These are phyloP conservation scores for Micrastur ruficollis DNA, from an alignment of 2,797 vertebrate species.

Conservation along the genomic window DNA sequence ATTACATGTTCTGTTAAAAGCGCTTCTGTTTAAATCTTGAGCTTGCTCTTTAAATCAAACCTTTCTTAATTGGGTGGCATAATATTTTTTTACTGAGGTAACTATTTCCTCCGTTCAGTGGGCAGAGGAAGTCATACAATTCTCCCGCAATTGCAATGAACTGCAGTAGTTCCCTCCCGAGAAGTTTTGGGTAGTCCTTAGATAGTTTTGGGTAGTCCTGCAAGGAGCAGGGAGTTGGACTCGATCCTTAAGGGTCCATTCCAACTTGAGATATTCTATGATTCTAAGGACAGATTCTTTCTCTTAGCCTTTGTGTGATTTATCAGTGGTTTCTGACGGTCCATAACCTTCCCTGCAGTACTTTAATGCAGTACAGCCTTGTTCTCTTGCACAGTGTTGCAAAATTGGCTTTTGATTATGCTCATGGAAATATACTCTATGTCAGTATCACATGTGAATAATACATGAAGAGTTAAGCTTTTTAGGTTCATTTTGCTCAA, in stretches of 20 bases:
- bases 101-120: not conserved
- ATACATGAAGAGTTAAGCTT: not conserved
- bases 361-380: not conserved
- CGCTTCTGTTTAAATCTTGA: not conserved
- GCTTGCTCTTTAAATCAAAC: not conserved
- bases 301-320: not conserved
- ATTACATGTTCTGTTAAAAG: not conserved
- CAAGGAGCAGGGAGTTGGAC: not conserved
- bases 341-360: not conserved
- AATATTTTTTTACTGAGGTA: not conserved
- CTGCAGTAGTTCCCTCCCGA: not conserved
- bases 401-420: not conserved
- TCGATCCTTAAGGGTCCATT: not conserved
- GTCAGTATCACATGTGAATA: not conserved
- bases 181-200: not conserved
- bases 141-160: not conserved
- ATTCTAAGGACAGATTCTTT: not conserved
- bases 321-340: not conserved
- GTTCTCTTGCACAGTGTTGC: not conserved
- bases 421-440: not conserved
- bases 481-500: not conserved
- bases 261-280: not conserved
- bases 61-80: not conserved
- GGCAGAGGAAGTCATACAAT: not conserved
- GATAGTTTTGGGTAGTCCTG: not conserved